Evolutionary conservation across 2,888 invertebrate genomes (phyloP).

Genomic region (Polydrusus pterygomalis): DNA sequence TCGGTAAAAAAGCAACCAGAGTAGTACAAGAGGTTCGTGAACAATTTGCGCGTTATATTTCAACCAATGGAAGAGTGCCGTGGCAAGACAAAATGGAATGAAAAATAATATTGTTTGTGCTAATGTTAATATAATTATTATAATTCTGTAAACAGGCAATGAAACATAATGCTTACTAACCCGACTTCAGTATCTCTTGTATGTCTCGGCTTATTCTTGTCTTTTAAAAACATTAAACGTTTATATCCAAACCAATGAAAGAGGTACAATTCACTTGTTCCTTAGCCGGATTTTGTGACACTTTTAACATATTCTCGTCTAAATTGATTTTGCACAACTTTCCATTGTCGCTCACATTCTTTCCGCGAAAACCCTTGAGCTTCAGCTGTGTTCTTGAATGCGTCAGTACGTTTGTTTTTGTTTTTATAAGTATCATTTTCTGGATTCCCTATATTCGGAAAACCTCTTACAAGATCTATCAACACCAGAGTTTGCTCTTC

Average conservation of each 20-base stretch:
- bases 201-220: constrained; percentile 1
- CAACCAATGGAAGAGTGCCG: neutral
- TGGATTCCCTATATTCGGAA: neutral
- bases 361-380: too few relatives aligned
- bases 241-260: constrained; percentile 10
- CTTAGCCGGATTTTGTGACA: neutral
- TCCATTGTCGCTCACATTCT: too few relatives aligned
- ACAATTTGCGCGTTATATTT: neutral
- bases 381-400: too few relatives aligned
- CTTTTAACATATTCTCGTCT: constrained; percentile 1
- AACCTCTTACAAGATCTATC: neutral
- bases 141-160: neutral
- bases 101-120: neutral
- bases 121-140: neutral
- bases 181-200: neutral
- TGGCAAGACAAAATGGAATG: constrained; percentile 1
- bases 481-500: neutral
- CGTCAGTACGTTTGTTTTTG: constrained; percentile 1
- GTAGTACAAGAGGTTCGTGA: constrained; percentile 3
- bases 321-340: neutral
- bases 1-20: constrained; percentile 8
- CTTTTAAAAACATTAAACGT: constrained; percentile 8
- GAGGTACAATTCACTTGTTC: neutral
- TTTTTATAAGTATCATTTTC: constrained; percentile 11
- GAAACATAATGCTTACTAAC: neutral